These are phyloP conservation scores for Actias luna DNA, from an alignment of 2,888 invertebrate species.

Conservation along the genomic window DNA sequence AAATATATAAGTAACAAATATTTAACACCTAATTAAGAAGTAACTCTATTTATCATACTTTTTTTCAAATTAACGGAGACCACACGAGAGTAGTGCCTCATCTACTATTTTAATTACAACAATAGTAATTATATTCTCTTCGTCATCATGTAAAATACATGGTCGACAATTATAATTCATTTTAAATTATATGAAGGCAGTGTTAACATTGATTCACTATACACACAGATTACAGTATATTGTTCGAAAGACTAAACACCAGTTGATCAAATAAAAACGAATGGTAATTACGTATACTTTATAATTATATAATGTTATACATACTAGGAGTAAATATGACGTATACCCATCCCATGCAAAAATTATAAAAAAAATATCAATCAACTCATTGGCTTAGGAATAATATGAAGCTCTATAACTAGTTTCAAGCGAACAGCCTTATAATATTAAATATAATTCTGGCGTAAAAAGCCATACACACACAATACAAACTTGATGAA, in stretches of 20 bases:
- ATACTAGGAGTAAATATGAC: constrained; percentile 35
- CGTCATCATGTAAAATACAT: background rate
- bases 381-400: constrained; percentile 7
- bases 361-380: constrained; percentile 18
- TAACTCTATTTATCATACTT: too few relatives aligned
- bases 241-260: constrained; percentile 43
- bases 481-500: constrained; percentile 20
- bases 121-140: background rate
- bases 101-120: background rate
- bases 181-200: background rate
- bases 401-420: constrained; percentile 39
- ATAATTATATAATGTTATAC: constrained; percentile 38
- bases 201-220: constrained; percentile 8
- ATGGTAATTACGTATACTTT: constrained; percentile 38
- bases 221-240: background rate
- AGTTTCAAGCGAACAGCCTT: constrained; percentile 43
- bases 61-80: background rate
- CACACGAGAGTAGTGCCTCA: background rate
- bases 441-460: constrained; percentile 19
- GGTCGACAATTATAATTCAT: background rate
- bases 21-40: too few relatives aligned
- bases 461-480: constrained; percentile 14
- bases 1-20: too few relatives aligned
- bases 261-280: constrained; percentile 45
- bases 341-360: constrained; percentile 44